Base-by-base conservation (phyloP, 2,113 vertebrate genomes). In the Pseudopodoces humilis region DNA sequence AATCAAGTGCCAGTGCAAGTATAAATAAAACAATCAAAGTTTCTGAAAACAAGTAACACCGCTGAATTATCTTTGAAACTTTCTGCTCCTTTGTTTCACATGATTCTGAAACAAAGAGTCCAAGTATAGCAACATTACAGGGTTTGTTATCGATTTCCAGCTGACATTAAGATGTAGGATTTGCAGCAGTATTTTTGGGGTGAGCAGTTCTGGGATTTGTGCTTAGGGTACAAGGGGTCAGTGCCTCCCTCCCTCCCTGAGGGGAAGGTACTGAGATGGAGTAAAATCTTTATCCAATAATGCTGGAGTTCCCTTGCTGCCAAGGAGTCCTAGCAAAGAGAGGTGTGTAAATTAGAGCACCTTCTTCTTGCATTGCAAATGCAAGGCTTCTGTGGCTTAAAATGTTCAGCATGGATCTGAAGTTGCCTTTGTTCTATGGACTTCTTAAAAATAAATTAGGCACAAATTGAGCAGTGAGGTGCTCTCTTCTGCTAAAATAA, bases 91-190 rank as follows among this genome's bases (percentile, higher is more conserved):
- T 55, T 3, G 1, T 47, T 56, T 50, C 27, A 47, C 15, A 1
- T 6, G 21, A 28, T 78, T 86, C 52, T 63, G 72, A 60, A 67
- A 56, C 11, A 67, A 23, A 39, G 0, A 15, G 24, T 25, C 35
- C 44, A 35, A 44, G 47, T 2, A 4, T 4, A 80, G 52, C 39
- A 63, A 5, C 4, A 4, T 12, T 14, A 13, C 21, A 35, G 7
- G 30, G 19, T 20, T 58, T 60, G 58, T 30, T 53, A 9, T 5
- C 0, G 2, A 3, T 12, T 65, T 33, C 4, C 7, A 41, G 56
- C 27, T 50, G 39, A 5, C 10, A 6, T 3, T 10, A 10, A 18
- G 39, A 18, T 16, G 30, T 6, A 25, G 65, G 15, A 28, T 60
- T 62, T 92, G 75, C 5, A 6, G 33, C 37, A 67, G 44, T 22